Percentiles rank a stretch among this genome's conserved stretches.
Evolutionary conservation across 35 echinoderm and acorn worm species (phyloP).

Genomic region (Holothuria glaberrima): DNA sequence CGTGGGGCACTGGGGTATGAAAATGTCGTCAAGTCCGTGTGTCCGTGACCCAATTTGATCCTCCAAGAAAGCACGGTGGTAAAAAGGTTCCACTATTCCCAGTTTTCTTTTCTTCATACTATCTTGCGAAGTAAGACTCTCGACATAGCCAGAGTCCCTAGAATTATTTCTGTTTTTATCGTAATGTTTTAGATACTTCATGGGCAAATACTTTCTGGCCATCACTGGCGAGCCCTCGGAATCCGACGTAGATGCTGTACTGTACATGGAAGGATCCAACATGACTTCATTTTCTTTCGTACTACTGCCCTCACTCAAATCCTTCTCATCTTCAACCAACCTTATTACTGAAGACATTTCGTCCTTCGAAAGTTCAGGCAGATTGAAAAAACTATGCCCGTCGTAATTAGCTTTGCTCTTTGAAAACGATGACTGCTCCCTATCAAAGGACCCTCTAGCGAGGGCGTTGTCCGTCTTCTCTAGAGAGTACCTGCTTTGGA

Average conservation of each 20-base stretch:
- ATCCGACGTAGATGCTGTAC: background rate
- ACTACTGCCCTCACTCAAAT: conserved; percentile 36
- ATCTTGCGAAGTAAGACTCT: conserved; percentile 30
- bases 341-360: background rate
- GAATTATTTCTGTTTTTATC: conserved; percentile 42
- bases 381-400: background rate
- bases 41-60: background rate
- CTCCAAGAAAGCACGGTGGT: background rate
- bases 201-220: background rate
- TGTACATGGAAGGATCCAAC: background rate
- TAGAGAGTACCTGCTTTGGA: background rate
- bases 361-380: background rate
- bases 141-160: conserved; percentile 42
- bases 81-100: conserved; percentile 46
- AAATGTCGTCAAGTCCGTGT: background rate
- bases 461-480: background rate
- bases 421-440: too few species aligned
- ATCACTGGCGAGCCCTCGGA: conserved; percentile 1
- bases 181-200: conserved; percentile 3
- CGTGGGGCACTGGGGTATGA: conserved; percentile 2
- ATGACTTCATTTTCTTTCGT: background rate
- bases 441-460: background rate
- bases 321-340: background rate
- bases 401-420: too few species aligned
- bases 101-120: conserved; percentile 56